Evolutionary conservation across 2,888 invertebrate genomes (phyloP), one percentile per base, ranked within the genome.

Genomic region (Scotopteryx bipunctaria): DNA sequence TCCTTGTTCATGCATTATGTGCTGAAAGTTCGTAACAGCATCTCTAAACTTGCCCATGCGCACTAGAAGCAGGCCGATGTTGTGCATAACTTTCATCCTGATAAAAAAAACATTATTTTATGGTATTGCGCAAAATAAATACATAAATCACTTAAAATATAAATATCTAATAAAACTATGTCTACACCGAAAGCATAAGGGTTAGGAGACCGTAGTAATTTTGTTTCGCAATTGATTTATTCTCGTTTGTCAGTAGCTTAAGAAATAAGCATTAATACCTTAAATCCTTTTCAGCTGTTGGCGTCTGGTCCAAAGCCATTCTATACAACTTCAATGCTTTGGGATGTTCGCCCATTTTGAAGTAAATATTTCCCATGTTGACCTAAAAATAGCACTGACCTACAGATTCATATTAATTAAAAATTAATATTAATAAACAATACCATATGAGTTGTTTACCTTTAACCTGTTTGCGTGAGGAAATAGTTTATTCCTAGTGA

Each of bases 331-430:
- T 99, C 50, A 99, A 94, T 0, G 99, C 99, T 87, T 98, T 97
- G 8, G 96, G 94, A 74, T 96, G 97, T 71, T 97, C 94, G 61
- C 97, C 97, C 92, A 98, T 96, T 86, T 96, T 96, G 71, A 97
- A 97, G 83, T 98, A 97, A 69, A 99, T 98, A 77, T 99, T 99
- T 1, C 99, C 99, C 95, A 99, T 99, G 81, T 99, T 99, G 0
- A 90, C 89, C 90, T 90, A 49, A 44, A 67, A 57, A 45, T n/a
- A 33, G 21, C 4, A 27, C 6, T 44, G 11, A 14, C 33, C 23
- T 43, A 33, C 13, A 25, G n/a, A 31, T 19, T 19, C 31, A 29
- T 35, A 41, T 13, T 43, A 27, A 29, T 4, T 29, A 27, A 14
- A 19, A 11, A 2, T 14, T 2, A 9, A 21, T 11, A 16, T n/a